Conservation (phyloP, 2,113 vertebrate genomes). For the Microtus oregoni region DNA sequence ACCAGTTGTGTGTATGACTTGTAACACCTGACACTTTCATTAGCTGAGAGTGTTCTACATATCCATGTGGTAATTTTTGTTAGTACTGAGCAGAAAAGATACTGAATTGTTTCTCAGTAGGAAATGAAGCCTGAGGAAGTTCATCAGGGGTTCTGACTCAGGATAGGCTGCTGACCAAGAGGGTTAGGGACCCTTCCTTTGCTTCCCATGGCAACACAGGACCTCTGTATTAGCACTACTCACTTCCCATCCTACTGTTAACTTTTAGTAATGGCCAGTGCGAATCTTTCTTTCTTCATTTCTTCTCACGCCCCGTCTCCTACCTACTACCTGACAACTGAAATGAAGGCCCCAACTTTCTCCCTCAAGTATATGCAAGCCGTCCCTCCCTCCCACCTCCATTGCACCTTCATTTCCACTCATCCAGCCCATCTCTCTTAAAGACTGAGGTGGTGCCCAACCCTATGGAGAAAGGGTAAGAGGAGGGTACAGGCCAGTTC, state of each 20-base stretch:
- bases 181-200: background rate
- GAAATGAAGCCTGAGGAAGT: background rate
- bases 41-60: background rate
- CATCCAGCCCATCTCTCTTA: background rate
- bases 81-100: background rate
- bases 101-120: background rate
- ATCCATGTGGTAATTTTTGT: constrained; percentile 1
- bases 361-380: background rate
- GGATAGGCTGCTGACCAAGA: background rate
- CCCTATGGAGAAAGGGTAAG: background rate
- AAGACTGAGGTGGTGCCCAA: background rate
- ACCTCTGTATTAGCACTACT: background rate
- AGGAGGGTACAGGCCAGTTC: background rate
- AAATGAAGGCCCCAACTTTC: background rate
- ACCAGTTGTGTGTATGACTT: background rate
- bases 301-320: background rate
- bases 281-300: constrained; percentile 8
- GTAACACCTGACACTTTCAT: background rate
- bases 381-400: background rate
- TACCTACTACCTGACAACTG: background rate
- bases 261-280: background rate
- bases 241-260: background rate
- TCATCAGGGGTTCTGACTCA: background rate
- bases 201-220: background rate
- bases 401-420: constrained; percentile 12